Base-by-base conservation (phyloP, 2,113 vertebrate genomes). In the Myotis lucifugus region DNA sequence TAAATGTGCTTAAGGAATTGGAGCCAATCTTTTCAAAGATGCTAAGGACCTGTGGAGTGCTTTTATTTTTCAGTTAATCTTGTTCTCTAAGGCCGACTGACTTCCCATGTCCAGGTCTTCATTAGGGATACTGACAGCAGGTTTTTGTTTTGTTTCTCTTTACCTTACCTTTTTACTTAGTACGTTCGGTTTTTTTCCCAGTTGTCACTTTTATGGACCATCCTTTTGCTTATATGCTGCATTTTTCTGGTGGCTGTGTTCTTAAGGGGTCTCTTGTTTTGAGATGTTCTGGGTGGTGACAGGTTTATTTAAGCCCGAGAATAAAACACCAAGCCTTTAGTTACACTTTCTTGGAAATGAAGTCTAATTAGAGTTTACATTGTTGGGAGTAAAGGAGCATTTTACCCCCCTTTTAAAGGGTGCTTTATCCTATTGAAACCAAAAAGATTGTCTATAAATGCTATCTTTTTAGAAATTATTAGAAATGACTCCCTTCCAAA, bases 381-480 rank as follows among this genome's bases (percentile, higher is more conserved):
- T 90, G 46, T 73, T 90, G 90, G 78, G 67, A 84, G 64, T 95
- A 96, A 95, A 94, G 64, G 59, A 82, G 10, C 73, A 69, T 85
- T 96, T 96, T 93, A 74, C 23, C 56, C 56, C 85, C 42, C 85
- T 95, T 95, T 88, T 79, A 95, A 93, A 95, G 93, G 88, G 82
- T 95, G 92, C 95, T 97, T 93, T 94, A 94, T 95, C 89, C 66
- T 94, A 78, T 29, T 92, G 74, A 97, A 96, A 96, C 85, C 90
- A 97, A 97, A 96, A 97, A 90, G 29, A 85, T 92, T 96, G 66
- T 93, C 72, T 82, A 77, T 32, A 91, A 87, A 90, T 83, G 37
- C 66, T 95, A 2, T 94, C 74, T 79, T 96, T 94, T 88, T 85
- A 96, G 92, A 85, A 94, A 88, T 81, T 89, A 27, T 42, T 93